These are phyloP conservation scores for Anthoscopus minutus DNA, from an alignment of 2,113 vertebrate species.

Conservation along the genomic window DNA sequence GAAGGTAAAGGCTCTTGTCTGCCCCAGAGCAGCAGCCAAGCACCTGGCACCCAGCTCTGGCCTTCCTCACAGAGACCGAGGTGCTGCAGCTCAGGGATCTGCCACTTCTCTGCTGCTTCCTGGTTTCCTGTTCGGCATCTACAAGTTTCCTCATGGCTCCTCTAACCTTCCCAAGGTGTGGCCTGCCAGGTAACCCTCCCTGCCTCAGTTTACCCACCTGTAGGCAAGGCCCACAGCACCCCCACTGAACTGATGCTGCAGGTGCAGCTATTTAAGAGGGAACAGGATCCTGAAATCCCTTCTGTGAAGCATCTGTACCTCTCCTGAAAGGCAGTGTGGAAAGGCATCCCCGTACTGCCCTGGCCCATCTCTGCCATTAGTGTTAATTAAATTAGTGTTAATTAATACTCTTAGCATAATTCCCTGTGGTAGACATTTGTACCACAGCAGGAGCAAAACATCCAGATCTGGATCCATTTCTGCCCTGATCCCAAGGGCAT, in stretches of 20 bases:
- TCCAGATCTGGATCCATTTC: neutral
- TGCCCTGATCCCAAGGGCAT: neutral
- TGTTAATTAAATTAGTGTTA: neutral
- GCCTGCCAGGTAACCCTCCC: neutral
- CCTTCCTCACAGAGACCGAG: fast-evolving
- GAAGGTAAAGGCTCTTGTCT: neutral
- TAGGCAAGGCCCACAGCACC: neutral
- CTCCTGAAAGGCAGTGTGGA: neutral
- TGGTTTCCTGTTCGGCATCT: neutral
- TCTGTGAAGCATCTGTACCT: fast-evolving
- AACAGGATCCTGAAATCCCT: neutral
- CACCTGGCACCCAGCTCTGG: fast-evolving
- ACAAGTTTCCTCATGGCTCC: fast-evolving
- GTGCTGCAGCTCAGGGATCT: fast-evolving
- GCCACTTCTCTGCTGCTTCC: neutral
- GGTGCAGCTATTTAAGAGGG: neutral
- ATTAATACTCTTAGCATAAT: neutral
- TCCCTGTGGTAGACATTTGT: neutral
- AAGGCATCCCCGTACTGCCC: neutral
- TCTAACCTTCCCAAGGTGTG: neutral
- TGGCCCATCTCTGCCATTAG: neutral
- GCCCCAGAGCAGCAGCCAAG: fast-evolving
- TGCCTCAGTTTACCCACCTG: neutral
- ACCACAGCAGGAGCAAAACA: neutral
- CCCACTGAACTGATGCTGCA: neutral